phyloP scores from a whole-genome alignment of 2,113 vertebrate species.

The Columba janthina region DNA sequence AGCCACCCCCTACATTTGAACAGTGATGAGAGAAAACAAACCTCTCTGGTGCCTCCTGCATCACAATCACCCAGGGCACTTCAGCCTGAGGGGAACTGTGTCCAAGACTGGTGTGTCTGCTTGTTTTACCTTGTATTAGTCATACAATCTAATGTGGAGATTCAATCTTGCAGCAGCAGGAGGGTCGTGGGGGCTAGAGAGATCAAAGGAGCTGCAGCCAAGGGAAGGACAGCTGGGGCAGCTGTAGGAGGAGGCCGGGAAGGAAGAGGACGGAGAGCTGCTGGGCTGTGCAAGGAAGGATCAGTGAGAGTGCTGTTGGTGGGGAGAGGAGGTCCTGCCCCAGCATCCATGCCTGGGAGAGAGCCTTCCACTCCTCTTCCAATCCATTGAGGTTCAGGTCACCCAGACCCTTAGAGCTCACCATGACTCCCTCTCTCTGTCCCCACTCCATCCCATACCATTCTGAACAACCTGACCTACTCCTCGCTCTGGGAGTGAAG shows the following conservation, averaged over 20 bases:
- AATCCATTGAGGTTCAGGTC: not conserved
- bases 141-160: not conserved
- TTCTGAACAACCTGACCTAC: not conserved
- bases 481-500: not conserved
- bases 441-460: not conserved
- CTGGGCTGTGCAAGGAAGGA: not conserved
- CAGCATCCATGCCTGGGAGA: not conserved
- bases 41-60: not conserved
- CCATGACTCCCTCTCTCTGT: not conserved
- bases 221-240: accelerated
- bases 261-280: not conserved
- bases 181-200: not conserved
- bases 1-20: not conserved
- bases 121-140: not conserved
- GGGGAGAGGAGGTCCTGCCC: not conserved
- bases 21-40: not conserved
- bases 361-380: not conserved
- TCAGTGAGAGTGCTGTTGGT: accelerated
- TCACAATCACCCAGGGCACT: accelerated
- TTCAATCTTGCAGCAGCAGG: not conserved
- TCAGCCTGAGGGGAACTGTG: not conserved
- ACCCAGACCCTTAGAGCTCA: not conserved
- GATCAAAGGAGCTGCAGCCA: accelerated
- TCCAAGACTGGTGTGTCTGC: not conserved
- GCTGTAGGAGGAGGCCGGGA: not conserved